Conservation (phyloP, 2,113 vertebrate genomes). For the Cynopterus brachyotis region DNA sequence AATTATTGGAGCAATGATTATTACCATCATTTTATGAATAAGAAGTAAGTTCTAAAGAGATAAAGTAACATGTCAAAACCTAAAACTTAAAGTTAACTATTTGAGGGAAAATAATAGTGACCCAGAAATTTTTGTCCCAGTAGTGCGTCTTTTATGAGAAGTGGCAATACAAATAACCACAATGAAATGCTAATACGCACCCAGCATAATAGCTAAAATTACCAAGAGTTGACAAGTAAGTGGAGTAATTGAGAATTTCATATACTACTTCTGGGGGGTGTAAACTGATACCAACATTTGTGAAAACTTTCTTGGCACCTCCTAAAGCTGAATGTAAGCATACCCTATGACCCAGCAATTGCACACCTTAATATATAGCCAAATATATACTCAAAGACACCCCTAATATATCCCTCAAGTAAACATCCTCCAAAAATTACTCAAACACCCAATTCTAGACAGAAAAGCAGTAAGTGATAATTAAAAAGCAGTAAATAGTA, state of each 20-base stretch:
- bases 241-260: no score
- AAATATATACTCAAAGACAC: background rate
- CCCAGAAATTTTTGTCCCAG: background rate
- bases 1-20: background rate
- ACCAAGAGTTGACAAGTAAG: no score
- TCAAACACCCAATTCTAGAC: background rate
- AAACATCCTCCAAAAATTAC: background rate
- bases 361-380: no score
- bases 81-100: background rate
- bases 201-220: no score
- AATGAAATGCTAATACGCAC: no score
- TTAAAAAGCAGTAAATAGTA: background rate
- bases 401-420: background rate
- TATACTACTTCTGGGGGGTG: no score
- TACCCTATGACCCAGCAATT: no score
- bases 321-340: no score
- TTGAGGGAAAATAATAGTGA: background rate
- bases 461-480: background rate
- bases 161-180: background rate
- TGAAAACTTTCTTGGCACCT: no score
- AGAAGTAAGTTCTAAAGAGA: background rate
- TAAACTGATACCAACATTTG: no score
- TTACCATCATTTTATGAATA: conserved; percentile 9
- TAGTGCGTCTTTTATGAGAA: background rate
- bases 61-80: background rate